Evolutionary conservation across 1,140 invertebrate genomes (phyloP), one percentile per base, ranked within the genome.

Genomic region (Cyphomyrmex costatus): DNA sequence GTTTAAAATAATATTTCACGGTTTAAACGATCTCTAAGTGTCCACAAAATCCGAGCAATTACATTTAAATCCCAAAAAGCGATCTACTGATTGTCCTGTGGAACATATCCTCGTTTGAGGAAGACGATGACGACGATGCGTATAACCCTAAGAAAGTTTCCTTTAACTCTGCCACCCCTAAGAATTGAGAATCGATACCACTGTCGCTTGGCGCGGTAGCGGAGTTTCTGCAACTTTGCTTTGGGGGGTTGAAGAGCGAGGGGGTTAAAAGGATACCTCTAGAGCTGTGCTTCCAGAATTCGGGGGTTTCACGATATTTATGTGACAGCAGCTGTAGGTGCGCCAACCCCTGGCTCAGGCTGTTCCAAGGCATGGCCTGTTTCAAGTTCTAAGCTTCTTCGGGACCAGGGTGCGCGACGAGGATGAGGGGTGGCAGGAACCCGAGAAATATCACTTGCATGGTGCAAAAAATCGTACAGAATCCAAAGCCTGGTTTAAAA

Each of bases 121-220:
- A 53, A 71, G 56, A 77, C 36, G 61, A 78, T 19, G 63, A 66
- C 33, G 56, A 36, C 42, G 60, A 78, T 1, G 58, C 56, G 68
- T 61, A 68, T 27, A 76, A 87, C 61, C 21, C 58, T 3, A 56
- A 78, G 42, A 85, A 85, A 89, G 68, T 89, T 77, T 46, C 10
- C 58, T 74, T 76, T 73, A 76, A 56, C 53, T 49, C 12, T 49
- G 27, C 21, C 6, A 49, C 27, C 27, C 60, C 30, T 89, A 88
- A 92, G 90, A 92, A 91, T 92, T 91, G 91, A 91, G 88, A 92
- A 92, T 92, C 91, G 90, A 92, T 92, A 92, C 63, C 86, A 73
- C 21, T 27, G 79, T 53, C 36, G 53, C 68, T 49, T n/a, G 46
- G 36, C 24, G 77, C 19, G 70, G 46, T 56, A 73, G 68, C 33